Conservation (phyloP, 2,113 vertebrate species). For the Stegastes partitus region DNA sequence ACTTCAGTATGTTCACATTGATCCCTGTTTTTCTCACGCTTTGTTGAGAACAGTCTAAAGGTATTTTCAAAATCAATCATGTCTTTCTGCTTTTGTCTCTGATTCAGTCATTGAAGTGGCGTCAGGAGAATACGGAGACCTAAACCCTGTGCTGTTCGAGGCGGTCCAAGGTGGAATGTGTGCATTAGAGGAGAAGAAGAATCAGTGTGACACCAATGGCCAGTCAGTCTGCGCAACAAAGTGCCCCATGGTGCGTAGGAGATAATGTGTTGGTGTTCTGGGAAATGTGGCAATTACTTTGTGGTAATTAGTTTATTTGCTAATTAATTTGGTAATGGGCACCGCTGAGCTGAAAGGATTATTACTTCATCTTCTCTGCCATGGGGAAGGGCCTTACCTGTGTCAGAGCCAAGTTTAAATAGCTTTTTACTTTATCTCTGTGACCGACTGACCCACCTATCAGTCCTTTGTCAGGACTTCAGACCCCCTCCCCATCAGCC, state of each 20-base stretch:
- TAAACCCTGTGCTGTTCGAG: conserved; percentile 94
- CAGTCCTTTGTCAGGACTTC: no score
- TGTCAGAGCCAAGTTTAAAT: no score
- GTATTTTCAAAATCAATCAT: neutral
- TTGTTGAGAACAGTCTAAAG: neutral
- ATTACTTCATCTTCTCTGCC: no score
- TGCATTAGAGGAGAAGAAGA: conserved; percentile 89
- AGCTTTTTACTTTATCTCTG: no score
- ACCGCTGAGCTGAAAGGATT: no score
- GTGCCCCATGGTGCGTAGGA: conserved; percentile 83
- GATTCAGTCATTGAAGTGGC: conserved; percentile 96
- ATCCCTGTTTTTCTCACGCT: neutral
- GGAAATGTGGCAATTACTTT: no score
- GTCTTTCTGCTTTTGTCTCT: conserved; percentile 17
- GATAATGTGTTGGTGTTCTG: neutral
- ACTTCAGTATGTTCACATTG: conserved; percentile 92
- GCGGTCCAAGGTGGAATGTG: conserved; percentile 94
- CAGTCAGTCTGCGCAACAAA: conserved; percentile 77
- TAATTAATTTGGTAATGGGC: neutral
- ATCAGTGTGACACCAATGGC: conserved; percentile 84
- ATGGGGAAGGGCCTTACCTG: no score
- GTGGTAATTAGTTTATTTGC: neutral
- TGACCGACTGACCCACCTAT: no score
- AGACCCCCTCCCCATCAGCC: no score
- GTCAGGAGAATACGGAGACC: conserved; percentile 96